phyloP scores from a whole-genome alignment of 2,113 vertebrate genomes.

The chimpanzee (Pan troglodytes) region NHGRI_mPanTro3-v2.1_pri NC_072417.2:21340001-21340500 shows the following conservation, averaged over 20 bases:
- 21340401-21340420: slow-evolving; percentile 2
- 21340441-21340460: too few relatives aligned
- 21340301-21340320: neutral
- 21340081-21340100: neutral
- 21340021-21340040: neutral
- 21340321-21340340: neutral
- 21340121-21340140: neutral
- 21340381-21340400: neutral
- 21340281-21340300: neutral
- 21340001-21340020: neutral
- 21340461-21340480: too few relatives aligned
- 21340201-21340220: neutral
- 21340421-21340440: too few relatives aligned
- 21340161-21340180: neutral
- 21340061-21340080: neutral
- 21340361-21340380: neutral
- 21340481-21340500: too few relatives aligned
- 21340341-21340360: neutral
- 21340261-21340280: neutral
- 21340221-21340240: neutral
- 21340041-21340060: neutral
- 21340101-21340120: neutral
- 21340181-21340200: neutral
- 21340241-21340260: neutral
- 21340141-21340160: neutral